phyloP scores from a whole-genome alignment of 2,888 invertebrate species.

The Cosmia trapezina region DNA sequence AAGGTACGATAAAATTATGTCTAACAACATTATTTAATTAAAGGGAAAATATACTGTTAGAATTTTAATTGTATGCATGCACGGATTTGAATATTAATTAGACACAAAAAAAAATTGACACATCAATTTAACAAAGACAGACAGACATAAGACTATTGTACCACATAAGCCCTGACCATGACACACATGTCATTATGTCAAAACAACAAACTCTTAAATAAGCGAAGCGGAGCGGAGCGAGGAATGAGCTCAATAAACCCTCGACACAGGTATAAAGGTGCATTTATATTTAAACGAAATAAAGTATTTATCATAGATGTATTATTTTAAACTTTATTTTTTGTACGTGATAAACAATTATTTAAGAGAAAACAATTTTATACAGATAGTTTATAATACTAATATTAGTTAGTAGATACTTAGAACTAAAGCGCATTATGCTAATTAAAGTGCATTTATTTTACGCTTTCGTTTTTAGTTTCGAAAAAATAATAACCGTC shows the following conservation, averaged over 20 bases:
- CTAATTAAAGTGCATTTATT: neutral
- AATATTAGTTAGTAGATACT: neutral
- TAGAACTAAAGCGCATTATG: neutral
- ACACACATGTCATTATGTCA: slow-evolving; percentile 15
- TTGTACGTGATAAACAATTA: slow-evolving; percentile 42
- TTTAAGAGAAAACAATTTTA: slow-evolving; percentile 2
- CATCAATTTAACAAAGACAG: slow-evolving; percentile 39
- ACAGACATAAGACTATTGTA: slow-evolving; percentile 13
- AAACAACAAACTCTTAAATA: slow-evolving; percentile 7
- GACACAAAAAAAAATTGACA: no score
- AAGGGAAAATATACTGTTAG: neutral
- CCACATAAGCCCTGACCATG: slow-evolving; percentile 11
- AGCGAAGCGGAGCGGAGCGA: slow-evolving; percentile 25
- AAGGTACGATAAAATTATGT: neutral
- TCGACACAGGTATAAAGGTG: slow-evolving; percentile 43
- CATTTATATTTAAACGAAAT: slow-evolving; percentile 55
- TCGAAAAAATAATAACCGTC: no score
- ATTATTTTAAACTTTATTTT: slow-evolving; percentile 22
- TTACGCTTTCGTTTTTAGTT: neutral
- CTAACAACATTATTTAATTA: neutral
- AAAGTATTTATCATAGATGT: slow-evolving; percentile 48
- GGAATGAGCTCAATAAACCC: slow-evolving; percentile 14
- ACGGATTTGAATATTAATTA: no score
- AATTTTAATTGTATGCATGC: neutral
- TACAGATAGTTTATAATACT: neutral